Percentiles rank a stretch among this genome's conserved stretches.
Evolutionary conservation across 1,140 invertebrate species (phyloP).

Genomic region (Cephus cinctus): DNA sequence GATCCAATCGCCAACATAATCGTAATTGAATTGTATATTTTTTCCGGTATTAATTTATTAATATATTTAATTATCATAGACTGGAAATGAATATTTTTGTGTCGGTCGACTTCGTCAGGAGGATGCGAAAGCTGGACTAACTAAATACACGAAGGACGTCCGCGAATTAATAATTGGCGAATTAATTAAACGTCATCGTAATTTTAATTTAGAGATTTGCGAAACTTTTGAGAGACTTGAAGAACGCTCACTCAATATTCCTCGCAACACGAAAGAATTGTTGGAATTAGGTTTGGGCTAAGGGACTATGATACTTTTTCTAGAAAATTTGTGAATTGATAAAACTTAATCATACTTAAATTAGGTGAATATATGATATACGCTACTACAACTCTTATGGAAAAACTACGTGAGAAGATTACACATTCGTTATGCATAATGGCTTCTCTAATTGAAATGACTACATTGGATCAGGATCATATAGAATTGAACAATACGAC

Average conservation of each 20-base stretch:
- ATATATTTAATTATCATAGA: slow-evolving; percentile 25
- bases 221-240: slow-evolving; percentile 63
- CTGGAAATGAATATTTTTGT: slow-evolving; percentile 64
- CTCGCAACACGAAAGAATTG: slow-evolving; percentile 69
- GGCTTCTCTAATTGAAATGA: slow-evolving; percentile 68
- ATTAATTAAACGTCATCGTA: slow-evolving; percentile 53
- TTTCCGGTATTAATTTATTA: not conserved
- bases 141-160: slow-evolving; percentile 45
- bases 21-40: not conserved
- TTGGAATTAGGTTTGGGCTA: slow-evolving; percentile 56
- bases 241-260: slow-evolving; percentile 61
- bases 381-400: slow-evolving; percentile 62
- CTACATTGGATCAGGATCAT: slow-evolving; percentile 64
- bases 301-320: not conserved
- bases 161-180: slow-evolving; percentile 55
- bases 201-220: slow-evolving; percentile 65
- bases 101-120: slow-evolving; percentile 56
- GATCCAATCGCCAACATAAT: not conserved
- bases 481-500: slow-evolving; percentile 67
- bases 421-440: slow-evolving; percentile 62
- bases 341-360: slow-evolving; percentile 1
- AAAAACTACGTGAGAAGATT: slow-evolving; percentile 64
- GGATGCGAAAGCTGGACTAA: slow-evolving; percentile 52
- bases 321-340: slow-evolving; percentile 2
- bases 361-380: slow-evolving; percentile 64